Percentiles rank a stretch among this genome's conserved stretches.
phyloP scores from a whole-genome alignment of 2,888 invertebrate genomes.

The Nysson spinosus region DNA sequence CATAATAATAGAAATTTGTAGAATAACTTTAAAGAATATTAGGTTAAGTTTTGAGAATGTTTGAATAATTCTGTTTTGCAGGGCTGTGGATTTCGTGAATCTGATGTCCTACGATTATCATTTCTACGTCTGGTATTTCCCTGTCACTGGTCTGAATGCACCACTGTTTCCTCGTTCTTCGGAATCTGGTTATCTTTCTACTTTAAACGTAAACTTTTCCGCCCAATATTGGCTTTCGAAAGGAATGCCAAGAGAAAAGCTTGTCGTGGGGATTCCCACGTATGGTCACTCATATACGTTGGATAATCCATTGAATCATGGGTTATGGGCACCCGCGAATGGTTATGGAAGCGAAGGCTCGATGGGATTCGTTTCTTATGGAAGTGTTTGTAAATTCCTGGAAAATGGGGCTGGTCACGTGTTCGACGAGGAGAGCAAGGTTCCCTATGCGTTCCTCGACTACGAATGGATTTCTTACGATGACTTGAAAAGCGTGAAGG shows the following conservation, averaged over 20 bases:
- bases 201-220: slow-evolving; percentile 90
- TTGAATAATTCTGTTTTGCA: slow-evolving; percentile 68
- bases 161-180: slow-evolving; percentile 83
- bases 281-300: slow-evolving; percentile 86
- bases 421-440: slow-evolving; percentile 84
- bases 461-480: slow-evolving; percentile 93
- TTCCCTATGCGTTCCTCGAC: slow-evolving; percentile 86
- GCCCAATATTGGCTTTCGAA: slow-evolving; percentile 86
- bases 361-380: slow-evolving; percentile 85
- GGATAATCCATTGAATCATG: slow-evolving; percentile 83
- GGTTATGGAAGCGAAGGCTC: slow-evolving; percentile 84
- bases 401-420: slow-evolving; percentile 79
- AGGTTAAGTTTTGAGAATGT: background rate
- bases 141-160: slow-evolving; percentile 91
- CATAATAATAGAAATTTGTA: too few species aligned
- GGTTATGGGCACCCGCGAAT: slow-evolving; percentile 84
- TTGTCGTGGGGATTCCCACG: slow-evolving; percentile 91
- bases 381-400: slow-evolving; percentile 84
- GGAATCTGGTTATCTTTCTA: slow-evolving; percentile 83
- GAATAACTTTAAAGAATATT: too few species aligned
- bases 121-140: slow-evolving; percentile 85
- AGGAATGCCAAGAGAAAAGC: slow-evolving; percentile 86
- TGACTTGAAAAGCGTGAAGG: slow-evolving; percentile 82
- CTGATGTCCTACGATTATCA: slow-evolving; percentile 97
- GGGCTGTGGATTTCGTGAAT: slow-evolving; percentile 89